Evolutionary conservation across 2,888 invertebrate genomes (phyloP).

Genomic region (Apamea monoglypha): DNA sequence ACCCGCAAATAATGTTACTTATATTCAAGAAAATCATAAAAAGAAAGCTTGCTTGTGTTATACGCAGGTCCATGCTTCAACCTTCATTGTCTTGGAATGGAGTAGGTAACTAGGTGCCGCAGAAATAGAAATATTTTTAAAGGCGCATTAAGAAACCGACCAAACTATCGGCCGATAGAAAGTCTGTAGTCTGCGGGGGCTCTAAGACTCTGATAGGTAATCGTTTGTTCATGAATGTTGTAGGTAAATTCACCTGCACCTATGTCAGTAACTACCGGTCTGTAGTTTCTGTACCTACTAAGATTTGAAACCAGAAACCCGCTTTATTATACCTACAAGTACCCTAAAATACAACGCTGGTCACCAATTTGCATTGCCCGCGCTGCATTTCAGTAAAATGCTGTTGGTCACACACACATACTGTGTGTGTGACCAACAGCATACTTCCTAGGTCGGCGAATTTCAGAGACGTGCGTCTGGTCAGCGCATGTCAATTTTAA

Average conservation of each 20-base stretch:
- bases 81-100: neutral
- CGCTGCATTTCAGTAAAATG: neutral
- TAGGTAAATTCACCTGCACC: neutral
- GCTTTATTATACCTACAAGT: neutral
- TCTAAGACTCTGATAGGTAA: neutral
- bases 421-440: too few species aligned
- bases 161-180: too few species aligned
- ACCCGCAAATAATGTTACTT: neutral
- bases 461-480: neutral
- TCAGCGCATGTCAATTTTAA: constrained; percentile 7
- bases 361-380: neutral
- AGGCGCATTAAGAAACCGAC: neutral
- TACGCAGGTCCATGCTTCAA: neutral
- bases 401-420: neutral
- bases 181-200: too few species aligned
- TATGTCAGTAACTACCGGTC: neutral
- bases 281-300: neutral
- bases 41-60: neutral
- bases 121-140: neutral
- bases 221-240: neutral
- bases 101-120: neutral
- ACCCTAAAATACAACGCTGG: too few species aligned
- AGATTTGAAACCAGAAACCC: neutral
- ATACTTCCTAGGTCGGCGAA: neutral
- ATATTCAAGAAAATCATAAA: neutral